Conservation (phyloP, 1,140 invertebrate genomes). For the Liolophura sinensis region DNA sequence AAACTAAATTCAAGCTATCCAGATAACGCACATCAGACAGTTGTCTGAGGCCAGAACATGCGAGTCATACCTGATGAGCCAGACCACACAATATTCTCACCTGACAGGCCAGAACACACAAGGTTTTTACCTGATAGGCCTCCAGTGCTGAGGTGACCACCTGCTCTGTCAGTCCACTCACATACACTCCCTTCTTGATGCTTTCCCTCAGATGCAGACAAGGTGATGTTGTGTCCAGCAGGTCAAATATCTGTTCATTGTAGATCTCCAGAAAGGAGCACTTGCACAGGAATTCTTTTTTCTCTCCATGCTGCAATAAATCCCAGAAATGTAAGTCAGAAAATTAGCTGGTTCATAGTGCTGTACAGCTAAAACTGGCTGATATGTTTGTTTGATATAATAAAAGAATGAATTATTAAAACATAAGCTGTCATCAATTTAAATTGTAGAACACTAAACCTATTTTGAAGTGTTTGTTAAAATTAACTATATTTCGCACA, state of each 20-base stretch:
- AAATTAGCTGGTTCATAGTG: too few species aligned
- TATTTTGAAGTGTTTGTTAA: too few species aligned
- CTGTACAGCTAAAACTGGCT: too few species aligned
- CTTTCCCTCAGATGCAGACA: constrained; percentile 52
- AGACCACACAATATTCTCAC: too few species aligned
- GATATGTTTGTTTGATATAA: too few species aligned
- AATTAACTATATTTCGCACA: too few species aligned
- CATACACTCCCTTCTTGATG: constrained; percentile 54
- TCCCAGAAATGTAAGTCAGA: not conserved
- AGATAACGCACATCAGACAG: too few species aligned
- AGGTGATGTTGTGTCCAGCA: constrained; percentile 49
- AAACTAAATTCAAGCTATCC: not conserved
- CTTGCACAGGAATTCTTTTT: constrained; percentile 50
- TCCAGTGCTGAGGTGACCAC: constrained; percentile 44
- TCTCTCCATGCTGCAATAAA: constrained; percentile 40
- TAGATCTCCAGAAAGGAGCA: constrained; percentile 63
- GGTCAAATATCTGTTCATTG: constrained; percentile 61
- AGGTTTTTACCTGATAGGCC: constrained; percentile 54
- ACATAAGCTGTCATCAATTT: too few species aligned
- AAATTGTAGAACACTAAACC: too few species aligned
- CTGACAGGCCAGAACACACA: not conserved
- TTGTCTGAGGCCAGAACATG: too few species aligned
- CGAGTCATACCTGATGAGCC: too few species aligned
- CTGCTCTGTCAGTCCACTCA: constrained; percentile 50
- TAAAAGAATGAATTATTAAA: too few species aligned